Conservation (phyloP, 2,797 vertebrate genomes). For the Okamejei kenojei region DNA sequence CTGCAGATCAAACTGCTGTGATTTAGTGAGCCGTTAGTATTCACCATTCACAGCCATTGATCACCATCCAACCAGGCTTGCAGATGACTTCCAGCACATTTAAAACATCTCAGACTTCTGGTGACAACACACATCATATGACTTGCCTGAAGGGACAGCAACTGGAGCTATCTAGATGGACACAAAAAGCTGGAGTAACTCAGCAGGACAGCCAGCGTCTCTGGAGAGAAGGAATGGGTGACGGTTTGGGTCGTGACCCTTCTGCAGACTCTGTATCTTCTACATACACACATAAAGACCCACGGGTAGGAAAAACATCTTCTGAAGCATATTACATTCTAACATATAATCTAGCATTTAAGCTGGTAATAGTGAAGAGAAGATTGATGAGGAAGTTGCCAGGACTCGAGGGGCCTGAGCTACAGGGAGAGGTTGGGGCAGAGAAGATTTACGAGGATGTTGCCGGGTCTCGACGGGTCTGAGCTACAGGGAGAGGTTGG, state of each 20-base stretch:
- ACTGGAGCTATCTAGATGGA: too few species aligned
- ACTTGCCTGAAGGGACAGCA: not conserved
- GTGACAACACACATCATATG: not conserved
- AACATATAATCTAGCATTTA: not conserved
- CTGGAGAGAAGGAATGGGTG: too few species aligned
- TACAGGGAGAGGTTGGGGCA: too few species aligned
- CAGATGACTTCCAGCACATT: not conserved
- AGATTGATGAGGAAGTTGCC: too few species aligned
- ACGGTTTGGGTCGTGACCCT: too few species aligned
- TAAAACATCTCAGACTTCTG: slow-evolving; percentile 2
- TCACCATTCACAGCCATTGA: not conserved
- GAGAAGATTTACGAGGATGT: too few species aligned
- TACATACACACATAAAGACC: not conserved
- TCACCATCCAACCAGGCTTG: not conserved
- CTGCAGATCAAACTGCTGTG: not conserved
- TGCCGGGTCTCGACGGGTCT: too few species aligned
- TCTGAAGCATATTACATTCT: not conserved
- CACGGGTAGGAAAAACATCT: not conserved
- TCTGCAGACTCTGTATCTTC: not conserved
- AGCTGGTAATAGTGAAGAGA: too few species aligned
- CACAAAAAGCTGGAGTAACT: too few species aligned
- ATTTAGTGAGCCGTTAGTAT: not conserved
- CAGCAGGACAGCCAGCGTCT: too few species aligned
- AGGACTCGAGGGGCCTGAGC: too few species aligned
- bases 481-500: too few species aligned